Evolutionary conservation across 2,888 invertebrate genomes (phyloP).

Genomic region (Microchrysa polita): DNA sequence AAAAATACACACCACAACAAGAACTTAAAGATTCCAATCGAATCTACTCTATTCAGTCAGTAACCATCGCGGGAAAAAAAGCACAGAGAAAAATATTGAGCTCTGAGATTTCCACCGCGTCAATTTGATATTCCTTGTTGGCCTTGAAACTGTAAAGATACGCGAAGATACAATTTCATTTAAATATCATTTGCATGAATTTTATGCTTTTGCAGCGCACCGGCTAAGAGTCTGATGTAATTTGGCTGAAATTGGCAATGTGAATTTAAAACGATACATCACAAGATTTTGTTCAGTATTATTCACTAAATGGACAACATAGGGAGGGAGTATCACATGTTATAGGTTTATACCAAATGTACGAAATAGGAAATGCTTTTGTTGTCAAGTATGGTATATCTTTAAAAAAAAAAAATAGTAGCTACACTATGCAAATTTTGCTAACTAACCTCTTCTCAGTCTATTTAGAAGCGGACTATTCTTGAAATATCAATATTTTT

Average conservation of each 20-base stretch:
- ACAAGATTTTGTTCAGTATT: too few species aligned
- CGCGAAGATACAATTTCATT: conserved; percentile 7
- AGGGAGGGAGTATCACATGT: too few species aligned
- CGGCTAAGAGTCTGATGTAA: conserved; percentile 1
- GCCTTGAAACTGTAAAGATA: background rate
- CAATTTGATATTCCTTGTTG: background rate
- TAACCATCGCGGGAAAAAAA: background rate
- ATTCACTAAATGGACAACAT: too few species aligned
- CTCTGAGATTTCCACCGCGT: background rate
- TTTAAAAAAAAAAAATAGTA: too few species aligned
- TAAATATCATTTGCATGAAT: conserved; percentile 23
- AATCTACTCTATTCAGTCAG: background rate
- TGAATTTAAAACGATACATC: background rate
- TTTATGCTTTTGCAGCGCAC: conserved; percentile 14
- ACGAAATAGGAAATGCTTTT: too few species aligned
- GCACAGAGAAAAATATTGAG: background rate
- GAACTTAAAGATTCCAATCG: background rate
- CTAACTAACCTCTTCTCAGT: too few species aligned
- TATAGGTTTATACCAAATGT: too few species aligned
- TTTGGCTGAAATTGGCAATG: conserved; percentile 16
- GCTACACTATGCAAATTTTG: too few species aligned
- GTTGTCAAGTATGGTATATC: too few species aligned
- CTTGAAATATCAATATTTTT: too few species aligned
- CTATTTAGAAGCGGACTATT: too few species aligned
- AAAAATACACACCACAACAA: background rate